These are phyloP conservation scores for Podarcis raffonei DNA, from an alignment of 2,113 vertebrate genomes.

Conservation along the genomic window DNA sequence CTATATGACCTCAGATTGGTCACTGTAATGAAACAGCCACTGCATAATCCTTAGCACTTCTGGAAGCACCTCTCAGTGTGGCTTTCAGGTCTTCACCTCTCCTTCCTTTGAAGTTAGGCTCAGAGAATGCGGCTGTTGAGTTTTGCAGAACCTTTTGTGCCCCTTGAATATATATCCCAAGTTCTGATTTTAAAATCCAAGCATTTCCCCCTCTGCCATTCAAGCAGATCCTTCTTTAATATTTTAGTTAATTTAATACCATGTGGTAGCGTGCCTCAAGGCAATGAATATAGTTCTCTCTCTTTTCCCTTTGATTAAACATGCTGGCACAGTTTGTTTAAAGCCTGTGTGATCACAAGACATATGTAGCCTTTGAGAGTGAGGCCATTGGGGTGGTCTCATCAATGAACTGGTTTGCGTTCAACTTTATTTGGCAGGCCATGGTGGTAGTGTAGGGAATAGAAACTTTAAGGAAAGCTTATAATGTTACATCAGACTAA, in stretches of 20 bases:
- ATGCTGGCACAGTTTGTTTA: conserved; percentile 52
- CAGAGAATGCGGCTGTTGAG: not conserved
- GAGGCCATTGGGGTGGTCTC: conserved; percentile 21
- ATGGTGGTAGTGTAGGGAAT: not conserved
- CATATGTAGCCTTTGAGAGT: conserved; percentile 28
- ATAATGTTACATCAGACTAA: not conserved
- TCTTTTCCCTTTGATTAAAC: conserved; percentile 40
- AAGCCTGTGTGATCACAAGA: conserved; percentile 28
- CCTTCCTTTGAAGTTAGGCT: not conserved
- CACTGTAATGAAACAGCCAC: too few species aligned
- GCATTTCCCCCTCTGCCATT: not conserved
- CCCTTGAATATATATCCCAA: not conserved
- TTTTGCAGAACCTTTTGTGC: not conserved
- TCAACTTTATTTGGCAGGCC: conserved; percentile 25
- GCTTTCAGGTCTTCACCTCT: too few species aligned
- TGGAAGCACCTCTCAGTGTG: not conserved
- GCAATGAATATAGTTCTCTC: conserved; percentile 39
- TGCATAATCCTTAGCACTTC: not conserved
- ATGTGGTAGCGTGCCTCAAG: conserved; percentile 62
- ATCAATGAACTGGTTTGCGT: conserved; percentile 6
- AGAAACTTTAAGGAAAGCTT: not conserved
- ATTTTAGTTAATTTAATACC: conserved; percentile 48
- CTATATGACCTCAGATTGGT: too few species aligned
- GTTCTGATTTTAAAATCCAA: not conserved
- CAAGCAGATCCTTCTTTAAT: conserved; percentile 35